Conservation (phyloP, 2,113 vertebrate genomes). For the Merops nubicus region DNA sequence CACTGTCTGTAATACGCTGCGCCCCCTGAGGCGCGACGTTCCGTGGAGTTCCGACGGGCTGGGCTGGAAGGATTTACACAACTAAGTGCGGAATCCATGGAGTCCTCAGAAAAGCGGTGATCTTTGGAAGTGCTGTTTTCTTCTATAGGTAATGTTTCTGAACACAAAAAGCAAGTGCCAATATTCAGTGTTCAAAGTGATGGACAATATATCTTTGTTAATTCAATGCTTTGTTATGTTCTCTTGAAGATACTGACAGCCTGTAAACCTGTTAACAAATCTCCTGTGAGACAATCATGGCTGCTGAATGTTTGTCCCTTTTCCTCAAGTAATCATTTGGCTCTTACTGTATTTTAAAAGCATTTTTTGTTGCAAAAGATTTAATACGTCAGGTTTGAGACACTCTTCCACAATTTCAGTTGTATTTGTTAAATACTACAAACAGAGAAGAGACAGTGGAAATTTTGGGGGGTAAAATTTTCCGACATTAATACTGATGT, state of each 20-base stretch:
- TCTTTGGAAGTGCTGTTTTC: slow-evolving; percentile 83
- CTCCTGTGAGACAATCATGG: not conserved
- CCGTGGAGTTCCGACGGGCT: slow-evolving; percentile 64
- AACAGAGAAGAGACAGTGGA: not conserved
- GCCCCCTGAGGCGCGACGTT: slow-evolving; percentile 74
- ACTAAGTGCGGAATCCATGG: slow-evolving; percentile 84
- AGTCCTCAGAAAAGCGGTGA: slow-evolving; percentile 79
- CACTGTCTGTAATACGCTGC: slow-evolving; percentile 71
- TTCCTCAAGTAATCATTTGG: not conserved
- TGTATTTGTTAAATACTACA: not conserved
- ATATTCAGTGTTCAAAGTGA: not conserved
- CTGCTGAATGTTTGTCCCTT: not conserved
- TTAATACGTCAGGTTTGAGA: not conserved
- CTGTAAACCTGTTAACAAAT: not conserved
- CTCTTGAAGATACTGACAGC: not conserved
- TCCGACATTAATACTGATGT: not conserved
- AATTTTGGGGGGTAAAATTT: not conserved
- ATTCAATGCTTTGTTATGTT: not conserved
- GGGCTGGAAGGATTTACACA: slow-evolving; percentile 80
- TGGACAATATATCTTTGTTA: not conserved
- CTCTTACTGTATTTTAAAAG: not conserved
- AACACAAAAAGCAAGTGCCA: slow-evolving; percentile 59
- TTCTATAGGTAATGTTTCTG: slow-evolving; percentile 83
- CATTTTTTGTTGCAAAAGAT: not conserved
- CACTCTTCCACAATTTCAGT: not conserved